Percentiles rank a stretch among this genome's conserved stretches.
These are phyloP conservation scores for Austrofundulus limnaeus DNA, from an alignment of 2,113 vertebrate species.

Conservation along the genomic window DNA sequence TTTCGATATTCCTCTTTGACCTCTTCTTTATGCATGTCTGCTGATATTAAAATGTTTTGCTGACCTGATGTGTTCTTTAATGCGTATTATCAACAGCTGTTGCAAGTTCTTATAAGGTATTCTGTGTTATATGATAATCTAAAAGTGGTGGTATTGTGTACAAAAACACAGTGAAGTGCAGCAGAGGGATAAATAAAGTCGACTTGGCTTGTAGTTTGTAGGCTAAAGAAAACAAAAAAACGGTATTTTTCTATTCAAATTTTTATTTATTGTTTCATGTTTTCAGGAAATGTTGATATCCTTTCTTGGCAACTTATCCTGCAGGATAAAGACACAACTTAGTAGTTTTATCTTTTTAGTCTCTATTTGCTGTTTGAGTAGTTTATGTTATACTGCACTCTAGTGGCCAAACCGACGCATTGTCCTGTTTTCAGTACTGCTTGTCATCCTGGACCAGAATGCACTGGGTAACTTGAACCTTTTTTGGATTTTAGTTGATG, in stretches of 20 bases:
- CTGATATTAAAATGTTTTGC: constrained; percentile 52
- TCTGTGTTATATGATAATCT: background rate
- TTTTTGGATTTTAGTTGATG: no score
- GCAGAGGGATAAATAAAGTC: background rate
- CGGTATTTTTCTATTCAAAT: no score
- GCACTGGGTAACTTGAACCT: background rate
- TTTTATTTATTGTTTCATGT: no score
- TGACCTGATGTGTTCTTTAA: constrained; percentile 43
- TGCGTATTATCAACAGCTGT: constrained; percentile 17
- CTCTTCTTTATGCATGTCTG: constrained; percentile 63
- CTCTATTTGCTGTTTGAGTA: background rate
- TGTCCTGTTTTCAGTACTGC: background rate
- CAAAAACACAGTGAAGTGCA: background rate
- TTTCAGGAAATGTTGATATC: background rate
- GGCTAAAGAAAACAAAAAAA: no score
- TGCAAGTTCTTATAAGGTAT: constrained; percentile 27
- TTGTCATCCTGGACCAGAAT: constrained; percentile 9
- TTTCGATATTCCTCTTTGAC: constrained; percentile 59
- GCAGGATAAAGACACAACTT: no score
- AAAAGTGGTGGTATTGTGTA: background rate
- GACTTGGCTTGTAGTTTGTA: background rate
- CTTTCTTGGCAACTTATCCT: background rate
- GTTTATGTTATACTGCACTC: constrained; percentile 44
- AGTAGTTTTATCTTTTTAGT: constrained; percentile 1
- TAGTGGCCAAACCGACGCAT: constrained; percentile 39